Percentiles rank a stretch among this genome's conserved stretches.
phyloP scores from a whole-genome alignment of 2,797 vertebrate genomes.

The Hybognathus amarus region DNA sequence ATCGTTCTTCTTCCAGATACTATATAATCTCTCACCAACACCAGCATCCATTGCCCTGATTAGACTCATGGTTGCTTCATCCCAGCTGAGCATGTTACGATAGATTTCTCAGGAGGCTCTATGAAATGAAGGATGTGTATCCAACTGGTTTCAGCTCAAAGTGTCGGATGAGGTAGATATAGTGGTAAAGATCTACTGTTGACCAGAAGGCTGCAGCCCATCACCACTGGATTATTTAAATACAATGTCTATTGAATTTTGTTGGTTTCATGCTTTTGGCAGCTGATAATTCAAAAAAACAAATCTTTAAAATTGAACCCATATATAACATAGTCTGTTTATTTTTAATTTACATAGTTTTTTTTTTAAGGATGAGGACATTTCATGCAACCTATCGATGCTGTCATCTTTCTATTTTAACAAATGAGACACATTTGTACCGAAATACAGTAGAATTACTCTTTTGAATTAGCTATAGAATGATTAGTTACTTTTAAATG shows the following conservation, averaged over 20 bases:
- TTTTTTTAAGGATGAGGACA: not conserved
- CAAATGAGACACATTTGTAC: not conserved
- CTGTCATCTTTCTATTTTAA: not conserved
- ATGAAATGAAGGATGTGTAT: not conserved
- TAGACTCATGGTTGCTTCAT: not conserved
- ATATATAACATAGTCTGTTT: not conserved
- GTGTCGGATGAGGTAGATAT: not conserved
- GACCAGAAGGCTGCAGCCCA: not conserved
- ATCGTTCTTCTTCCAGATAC: not conserved
- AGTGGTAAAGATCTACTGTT: not conserved
- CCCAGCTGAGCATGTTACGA: not conserved
- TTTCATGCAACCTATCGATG: not conserved
- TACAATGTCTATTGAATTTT: not conserved
- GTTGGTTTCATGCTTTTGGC: not conserved
- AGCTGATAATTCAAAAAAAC: not conserved
- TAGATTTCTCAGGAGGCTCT: not conserved
- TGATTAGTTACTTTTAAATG: not conserved
- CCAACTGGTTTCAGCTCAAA: not conserved
- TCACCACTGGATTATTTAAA: not conserved
- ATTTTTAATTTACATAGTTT: not conserved
- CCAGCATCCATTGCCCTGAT: not conserved
- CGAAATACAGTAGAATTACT: not conserved
- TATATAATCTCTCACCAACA: constrained; percentile 4
- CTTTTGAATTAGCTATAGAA: not conserved
- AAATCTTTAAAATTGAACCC: not conserved